phyloP scores from a whole-genome alignment of 30 jellyfish, hydroid and myxozoan genomes.

The Aurelia aurita complex sp. Pacific region DNA sequence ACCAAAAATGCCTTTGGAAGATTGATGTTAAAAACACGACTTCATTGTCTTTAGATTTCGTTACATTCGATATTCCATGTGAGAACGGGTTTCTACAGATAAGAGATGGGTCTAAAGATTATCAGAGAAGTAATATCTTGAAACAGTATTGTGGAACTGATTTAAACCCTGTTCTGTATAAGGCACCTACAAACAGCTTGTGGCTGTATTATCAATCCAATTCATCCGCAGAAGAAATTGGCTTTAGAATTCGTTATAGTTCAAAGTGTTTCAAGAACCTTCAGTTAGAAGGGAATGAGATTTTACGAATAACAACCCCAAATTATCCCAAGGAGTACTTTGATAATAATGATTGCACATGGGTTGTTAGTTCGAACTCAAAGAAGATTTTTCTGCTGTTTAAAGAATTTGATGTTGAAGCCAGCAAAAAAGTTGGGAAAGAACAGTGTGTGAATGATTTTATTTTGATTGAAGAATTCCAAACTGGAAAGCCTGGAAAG shows the following conservation, averaged over 20 bases:
- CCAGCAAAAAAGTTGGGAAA: conserved; percentile 5
- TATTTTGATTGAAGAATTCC: conserved; percentile 9
- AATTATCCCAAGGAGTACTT: conserved; percentile 63
- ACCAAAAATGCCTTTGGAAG: conserved; percentile 71
- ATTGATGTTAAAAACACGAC: conserved; percentile 58
- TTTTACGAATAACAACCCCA: conserved; percentile 33
- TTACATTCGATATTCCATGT: conserved; percentile 66
- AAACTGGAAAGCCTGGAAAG: neutral
- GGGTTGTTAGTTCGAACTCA: conserved; percentile 33
- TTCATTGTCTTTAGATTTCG: conserved; percentile 50
- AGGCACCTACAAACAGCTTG: conserved; percentile 28
- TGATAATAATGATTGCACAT: conserved; percentile 60
- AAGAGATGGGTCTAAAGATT: conserved; percentile 41
- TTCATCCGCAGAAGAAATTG: conserved; percentile 75
- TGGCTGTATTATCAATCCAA: conserved; percentile 61
- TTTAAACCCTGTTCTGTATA: neutral
- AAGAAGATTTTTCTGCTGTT: conserved; percentile 7
- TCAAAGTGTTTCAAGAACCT: conserved; percentile 44
- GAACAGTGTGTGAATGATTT: conserved; percentile 38
- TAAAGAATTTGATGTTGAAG: conserved; percentile 59
- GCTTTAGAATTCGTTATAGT: conserved; percentile 58
- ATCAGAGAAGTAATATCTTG: neutral
- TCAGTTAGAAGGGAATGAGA: conserved; percentile 2
- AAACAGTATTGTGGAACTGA: conserved; percentile 61
- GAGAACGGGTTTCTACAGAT: conserved; percentile 54